Conservation (phyloP, 2,888 invertebrate species). For the Physocephala rufipes region DNA sequence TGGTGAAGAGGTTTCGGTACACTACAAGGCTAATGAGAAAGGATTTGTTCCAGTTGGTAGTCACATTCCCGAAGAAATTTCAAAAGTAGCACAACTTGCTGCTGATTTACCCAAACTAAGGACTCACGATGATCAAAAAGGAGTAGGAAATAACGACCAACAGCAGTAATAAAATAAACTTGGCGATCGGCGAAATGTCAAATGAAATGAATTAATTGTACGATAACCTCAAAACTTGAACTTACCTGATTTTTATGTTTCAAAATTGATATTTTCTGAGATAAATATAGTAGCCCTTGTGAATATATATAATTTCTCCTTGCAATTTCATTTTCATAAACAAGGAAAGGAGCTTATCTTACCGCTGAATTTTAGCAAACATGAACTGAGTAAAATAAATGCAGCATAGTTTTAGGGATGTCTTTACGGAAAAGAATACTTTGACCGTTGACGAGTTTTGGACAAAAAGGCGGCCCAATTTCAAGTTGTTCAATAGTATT, state of each 20-base stretch:
- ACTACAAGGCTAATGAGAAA: constrained; percentile 60
- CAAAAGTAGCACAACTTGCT: constrained; percentile 54
- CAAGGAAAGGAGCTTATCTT: no score
- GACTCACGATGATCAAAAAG: constrained; percentile 33
- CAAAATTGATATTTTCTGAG: no score
- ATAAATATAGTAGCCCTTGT: no score
- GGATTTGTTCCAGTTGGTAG: constrained; percentile 64
- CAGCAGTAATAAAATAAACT: background rate
- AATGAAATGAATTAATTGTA: background rate
- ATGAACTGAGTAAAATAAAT: no score
- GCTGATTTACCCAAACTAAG: constrained; percentile 46
- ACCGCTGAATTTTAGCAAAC: no score
- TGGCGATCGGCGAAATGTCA: background rate
- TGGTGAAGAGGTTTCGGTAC: constrained; percentile 60
- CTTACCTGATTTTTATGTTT: background rate
- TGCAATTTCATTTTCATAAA: no score
- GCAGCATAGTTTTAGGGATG: no score
- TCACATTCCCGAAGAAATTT: constrained; percentile 57
- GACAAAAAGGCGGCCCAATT: no score
- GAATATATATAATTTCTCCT: no score
- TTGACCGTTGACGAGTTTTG: no score
- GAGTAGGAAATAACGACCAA: background rate
- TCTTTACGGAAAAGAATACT: no score
- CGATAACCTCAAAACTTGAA: background rate
- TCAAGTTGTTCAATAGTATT: no score